Evolutionary conservation across 2,888 invertebrate genomes (phyloP), one percentile per base, ranked within the genome.

Genomic region (Lepidocyrtoides sp.): DNA sequence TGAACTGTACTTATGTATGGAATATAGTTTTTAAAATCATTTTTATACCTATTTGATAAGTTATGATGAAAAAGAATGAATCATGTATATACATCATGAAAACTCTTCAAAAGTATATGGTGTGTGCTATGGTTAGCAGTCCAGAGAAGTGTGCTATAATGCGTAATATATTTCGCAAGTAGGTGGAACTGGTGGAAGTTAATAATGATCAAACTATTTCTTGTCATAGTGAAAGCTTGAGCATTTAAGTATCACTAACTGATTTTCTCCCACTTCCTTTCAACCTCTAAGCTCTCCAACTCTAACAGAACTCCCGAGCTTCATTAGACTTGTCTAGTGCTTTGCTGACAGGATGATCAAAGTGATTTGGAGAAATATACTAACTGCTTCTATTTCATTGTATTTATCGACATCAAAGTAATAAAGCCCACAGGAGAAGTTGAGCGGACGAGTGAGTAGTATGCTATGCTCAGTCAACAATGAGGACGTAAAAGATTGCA

Each of bases 391-490:
- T 89, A 57, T 84, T 84, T 75, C 79, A 14, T 81, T 72, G 44
- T 48, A 75, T 60, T 83, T 75, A 89, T 41, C 26, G 57, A 89
- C 57, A 60, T 89, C 89, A 89, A 89, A 89, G 84, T 23, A 32
- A 26, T 23, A 20, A 20, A 14, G 63, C 29, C 29, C 63, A 63
- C 29, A 63, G 17, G 23, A 23, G 20, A 32, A 66, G 66, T 66
- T n/a, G 66, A 12, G 41, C 36, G 36, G 7, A 41, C 5, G 7
- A 8, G 60, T 60, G 12, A 1, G 60, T 60, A 63, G n/a, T 63
- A 2, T 10, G 10, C 23, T 20, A n/a, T 2, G 12, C 20, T 20
- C 54, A 2, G 29, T 63, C 63, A 63, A 63, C 26, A 29, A 63
- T 29, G 26, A 26, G 7, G 60, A 63, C 14, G 57, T 29, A 63